Base-by-base conservation (phyloP, 2,888 invertebrate species). In the Steinernema carpocapsae region DNA sequence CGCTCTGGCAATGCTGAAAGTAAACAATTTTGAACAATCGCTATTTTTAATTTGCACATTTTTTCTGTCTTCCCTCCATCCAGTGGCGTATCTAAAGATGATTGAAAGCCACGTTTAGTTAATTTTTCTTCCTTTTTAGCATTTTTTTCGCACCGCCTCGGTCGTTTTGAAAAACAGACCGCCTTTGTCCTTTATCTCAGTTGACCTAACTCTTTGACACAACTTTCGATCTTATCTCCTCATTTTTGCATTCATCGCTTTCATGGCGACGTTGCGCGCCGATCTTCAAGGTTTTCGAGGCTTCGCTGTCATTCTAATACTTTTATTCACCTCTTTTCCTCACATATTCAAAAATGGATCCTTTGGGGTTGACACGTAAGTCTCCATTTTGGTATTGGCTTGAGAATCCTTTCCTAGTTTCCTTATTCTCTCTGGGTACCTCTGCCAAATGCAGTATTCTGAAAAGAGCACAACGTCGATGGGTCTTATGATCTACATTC, bases 251-350 rank as follows among this genome's bases (percentile, higher is more conserved):
- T 64, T n/a, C 29, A 64, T 64, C 64, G 22, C 37, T 26, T 7
- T 14, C 29, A 64, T 64, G 64, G 10, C 32, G 64, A 26, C 29
- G 26, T 26, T 17, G 32, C 29, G 64, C 32, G 14, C 32, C 64
- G 64, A 64, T 26, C 19, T 64, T 1, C 64, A 64, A 29, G 64
- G 64, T 7, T 64, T 64, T n/a, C 64, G 64, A 7, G 64, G 64
- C 26, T 64, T 64, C 37, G 29, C 64, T 32, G 64, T 17, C 64
- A 32, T 64, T 17, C 37, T 64, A 1, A 7, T 64, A 4, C 14
- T 64, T n/a, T 29, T 64, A 3, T 64, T 7, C 37, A 10, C 29
- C 29, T 6, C 12, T 3, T 64, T 7, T 14, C 64, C 64, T 1
- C 29, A 32, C 14, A 2, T 17, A 2, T 64, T 64, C 64, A 64